phyloP scores from a whole-genome alignment of 2,888 invertebrate genomes.

The Melitaea athalia region DNA sequence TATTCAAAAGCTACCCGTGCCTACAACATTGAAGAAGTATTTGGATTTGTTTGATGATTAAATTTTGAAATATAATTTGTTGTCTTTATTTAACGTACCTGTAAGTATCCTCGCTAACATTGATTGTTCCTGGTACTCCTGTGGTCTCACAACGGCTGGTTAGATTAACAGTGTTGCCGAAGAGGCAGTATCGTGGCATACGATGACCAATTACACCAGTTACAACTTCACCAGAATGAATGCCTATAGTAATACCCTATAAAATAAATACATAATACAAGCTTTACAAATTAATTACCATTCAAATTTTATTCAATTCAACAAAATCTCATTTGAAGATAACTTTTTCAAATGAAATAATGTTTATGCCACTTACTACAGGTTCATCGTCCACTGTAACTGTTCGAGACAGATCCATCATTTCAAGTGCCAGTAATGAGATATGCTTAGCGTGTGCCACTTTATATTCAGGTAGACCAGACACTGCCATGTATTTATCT shows the following conservation, averaged over 20 bases:
- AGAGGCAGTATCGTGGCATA: slow-evolving; percentile 96
- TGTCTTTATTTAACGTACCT: slow-evolving; percentile 77
- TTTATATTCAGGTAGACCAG: slow-evolving; percentile 96
- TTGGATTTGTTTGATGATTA: slow-evolving; percentile 88
- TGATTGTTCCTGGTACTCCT: slow-evolving; percentile 92
- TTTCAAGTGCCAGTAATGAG: slow-evolving; percentile 93
- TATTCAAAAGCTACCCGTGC: slow-evolving; percentile 86
- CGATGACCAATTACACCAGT: slow-evolving; percentile 97
- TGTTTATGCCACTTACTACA: slow-evolving; percentile 84
- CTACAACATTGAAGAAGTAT: slow-evolving; percentile 85
- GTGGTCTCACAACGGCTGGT: slow-evolving; percentile 97
- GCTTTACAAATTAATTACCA: background rate
- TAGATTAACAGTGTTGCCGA: slow-evolving; percentile 96
- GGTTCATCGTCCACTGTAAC: slow-evolving; percentile 93
- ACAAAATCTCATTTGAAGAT: background rate
- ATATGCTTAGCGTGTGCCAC: slow-evolving; percentile 95
- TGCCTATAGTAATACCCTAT: slow-evolving; percentile 95
- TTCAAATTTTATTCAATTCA: background rate
- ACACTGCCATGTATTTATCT: slow-evolving; percentile 99
- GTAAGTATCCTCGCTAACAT: slow-evolving; percentile 96
- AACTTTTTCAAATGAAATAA: background rate
- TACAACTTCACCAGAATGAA: slow-evolving; percentile 96
- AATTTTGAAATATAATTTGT: slow-evolving; percentile 39
- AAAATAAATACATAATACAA: background rate
- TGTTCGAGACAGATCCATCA: slow-evolving; percentile 96